phyloP scores from a whole-genome alignment of 2,113 vertebrate species.

The Phalacrocorax pelagicus region DNA sequence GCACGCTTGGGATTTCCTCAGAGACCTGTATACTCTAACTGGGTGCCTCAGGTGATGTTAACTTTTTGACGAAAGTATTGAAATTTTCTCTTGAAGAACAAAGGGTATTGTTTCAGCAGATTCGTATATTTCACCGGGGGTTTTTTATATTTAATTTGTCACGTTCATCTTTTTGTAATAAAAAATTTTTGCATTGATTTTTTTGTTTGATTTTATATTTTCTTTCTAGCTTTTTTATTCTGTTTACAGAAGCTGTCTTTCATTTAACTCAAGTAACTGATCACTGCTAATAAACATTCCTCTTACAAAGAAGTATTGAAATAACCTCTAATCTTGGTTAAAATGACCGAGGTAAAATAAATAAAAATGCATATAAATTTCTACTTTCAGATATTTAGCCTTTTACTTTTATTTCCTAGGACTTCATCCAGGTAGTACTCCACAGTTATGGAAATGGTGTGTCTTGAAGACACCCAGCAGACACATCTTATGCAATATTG shows the following conservation, averaged over 20 bases:
- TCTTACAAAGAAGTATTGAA: not conserved
- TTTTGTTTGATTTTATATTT: not conserved
- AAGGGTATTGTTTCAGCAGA: not conserved
- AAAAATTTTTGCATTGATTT: not conserved
- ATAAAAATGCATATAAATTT: not conserved
- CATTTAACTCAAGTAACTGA: not conserved
- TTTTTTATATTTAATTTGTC: not conserved
- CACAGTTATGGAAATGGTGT: not conserved
- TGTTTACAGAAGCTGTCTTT: not conserved
- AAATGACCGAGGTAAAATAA: not conserved
- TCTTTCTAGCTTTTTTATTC: not conserved
- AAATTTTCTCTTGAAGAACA: not conserved
- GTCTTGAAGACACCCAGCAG: not conserved
- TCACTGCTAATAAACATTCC: not conserved
- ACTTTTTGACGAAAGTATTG: not conserved
- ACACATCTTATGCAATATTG: not conserved
- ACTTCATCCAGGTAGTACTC: not conserved
- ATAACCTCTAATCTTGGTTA: not conserved
- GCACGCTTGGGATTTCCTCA: not conserved
- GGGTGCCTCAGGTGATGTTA: not conserved
- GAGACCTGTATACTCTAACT: not conserved
- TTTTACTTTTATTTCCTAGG: not conserved
- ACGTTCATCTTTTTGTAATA: not conserved
- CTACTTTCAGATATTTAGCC: not conserved
- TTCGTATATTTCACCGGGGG: not conserved